Base-by-base conservation (phyloP, 2,888 invertebrate genomes). In the Aricia artaxerxes region DNA sequence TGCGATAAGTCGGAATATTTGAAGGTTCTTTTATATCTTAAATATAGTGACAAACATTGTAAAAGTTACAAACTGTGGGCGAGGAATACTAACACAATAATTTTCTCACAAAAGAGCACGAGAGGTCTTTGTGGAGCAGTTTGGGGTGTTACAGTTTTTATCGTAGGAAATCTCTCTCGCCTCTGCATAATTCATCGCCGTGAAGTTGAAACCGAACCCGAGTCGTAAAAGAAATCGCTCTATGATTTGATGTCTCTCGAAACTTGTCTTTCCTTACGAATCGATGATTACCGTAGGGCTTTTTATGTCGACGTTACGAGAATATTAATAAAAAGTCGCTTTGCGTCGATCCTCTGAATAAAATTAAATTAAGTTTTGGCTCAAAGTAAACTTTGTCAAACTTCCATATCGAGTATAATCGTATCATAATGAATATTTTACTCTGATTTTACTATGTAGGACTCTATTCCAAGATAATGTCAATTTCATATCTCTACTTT, bases 161-260 rank as follows among this genome's bases (percentile, higher is more conserved):
- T 93, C 92, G 89, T 88, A 89, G 91, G 90, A 93, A 93, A 93
- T 93, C 93, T 92, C 90, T 92, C 92, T 92, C 89, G 90, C 92
- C 89, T 92, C 92, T 93, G 93, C 93, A 94, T 94, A 93, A 94
- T 94, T 94, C 94, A 94, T 93, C 89, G 92, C 89, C 91, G 90
- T 92, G 92, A 93, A 94, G 94, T 94, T 93, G 93, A 93, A 94
- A 94, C 92, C 92, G 90, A 94, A 94, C 93, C 92, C 90, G 83
- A 84, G 92, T 93, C 93, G 93, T 94, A 94, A 94, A 94, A 93
- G 93, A 93, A 94, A 94, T 94, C 92, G 93, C 89, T 93, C 93
- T 93, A 93, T 93, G 93, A 94, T 94, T 93, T 92, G 92, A 91
- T 92, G 91, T 92, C 92, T 93, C 92, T 88, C 88, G 86, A 90